Base-by-base conservation (phyloP, 2,797 vertebrate species). In the Centropyge bicolor region DNA sequence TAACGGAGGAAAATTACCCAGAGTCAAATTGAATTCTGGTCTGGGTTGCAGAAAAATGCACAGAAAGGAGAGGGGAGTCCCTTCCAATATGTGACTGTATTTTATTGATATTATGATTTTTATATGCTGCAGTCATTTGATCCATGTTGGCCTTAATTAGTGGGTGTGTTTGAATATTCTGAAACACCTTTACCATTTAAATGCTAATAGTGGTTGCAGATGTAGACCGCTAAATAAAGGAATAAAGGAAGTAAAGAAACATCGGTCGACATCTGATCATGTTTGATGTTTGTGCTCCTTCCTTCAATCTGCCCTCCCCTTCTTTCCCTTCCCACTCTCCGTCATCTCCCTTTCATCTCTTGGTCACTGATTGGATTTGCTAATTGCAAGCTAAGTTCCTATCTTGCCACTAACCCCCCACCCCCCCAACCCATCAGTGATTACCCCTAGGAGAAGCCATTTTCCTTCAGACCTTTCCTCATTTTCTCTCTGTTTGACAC, bases 1-100 rank as follows among this genome's bases (percentile, higher is more conserved):
- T 86, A 90, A 85, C 55, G 56, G 73, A 67, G 85, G 82, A 57
- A 88, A 91, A 90, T 92, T 87, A 91, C 90, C 85, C 72, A 1
- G 60, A 90, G 88, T 87, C 82, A 92, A 89, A 94, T 88, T 85
- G 85, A 94, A 92, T 93, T 93, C 71, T 70, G 78, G 81, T 78
- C 82, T 63, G 83, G 81, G 56, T 70, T 79, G 76, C 51, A 71
- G 75, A 78, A 71, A 90, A 81, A 82, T 41, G 56, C 77, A 86
- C 31, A 55, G 63, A 52, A 66, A 64, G 43, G 56, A 80, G 61
- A 72, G 11, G 36, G 5, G 55, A 73, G 71, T 57, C 38, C 49
- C 14, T 31, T 43, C 1, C 54, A 54, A 61, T 80, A 74, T 64
- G 59, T 38, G 20, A 36, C 38, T 57, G 22, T 35, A 16, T 78